Evolutionary conservation across 2,113 vertebrate genomes (phyloP).

Genomic region (Cyphomyrus plagiostoma): DNA sequence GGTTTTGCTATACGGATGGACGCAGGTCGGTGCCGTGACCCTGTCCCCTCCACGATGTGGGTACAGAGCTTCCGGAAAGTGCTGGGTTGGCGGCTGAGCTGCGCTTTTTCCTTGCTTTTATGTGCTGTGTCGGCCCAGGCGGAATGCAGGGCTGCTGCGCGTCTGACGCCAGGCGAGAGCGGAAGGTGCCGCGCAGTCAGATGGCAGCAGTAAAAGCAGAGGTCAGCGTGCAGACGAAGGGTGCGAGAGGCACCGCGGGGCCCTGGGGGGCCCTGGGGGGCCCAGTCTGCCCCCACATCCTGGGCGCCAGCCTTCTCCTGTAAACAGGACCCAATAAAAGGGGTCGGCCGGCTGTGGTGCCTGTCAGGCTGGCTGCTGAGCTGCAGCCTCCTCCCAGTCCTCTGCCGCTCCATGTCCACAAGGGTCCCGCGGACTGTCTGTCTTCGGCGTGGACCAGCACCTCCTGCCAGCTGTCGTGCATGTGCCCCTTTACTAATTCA

Average conservation of each 20-base stretch:
- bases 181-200: neutral
- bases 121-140: neutral
- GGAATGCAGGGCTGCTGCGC: too few relatives aligned
- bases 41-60: neutral
- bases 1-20: neutral
- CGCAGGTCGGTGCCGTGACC: neutral
- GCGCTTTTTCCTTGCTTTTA: neutral
- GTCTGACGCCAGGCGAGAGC: neutral
- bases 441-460: too few relatives aligned
- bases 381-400: neutral
- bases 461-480: neutral
- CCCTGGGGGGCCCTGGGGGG: neutral
- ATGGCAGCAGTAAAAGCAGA: neutral
- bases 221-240: neutral
- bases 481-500: neutral
- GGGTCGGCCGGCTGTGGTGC: neutral
- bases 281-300: neutral
- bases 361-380: neutral
- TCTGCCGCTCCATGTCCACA: neutral
- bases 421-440: neutral
- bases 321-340: constrained; percentile 7
- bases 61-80: neutral
- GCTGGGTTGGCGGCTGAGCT: too few relatives aligned
- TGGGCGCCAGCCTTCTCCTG: neutral
- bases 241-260: neutral